Evolutionary conservation across 2,888 invertebrate species (phyloP).

Genomic region (Bhutanitis thaidina): DNA sequence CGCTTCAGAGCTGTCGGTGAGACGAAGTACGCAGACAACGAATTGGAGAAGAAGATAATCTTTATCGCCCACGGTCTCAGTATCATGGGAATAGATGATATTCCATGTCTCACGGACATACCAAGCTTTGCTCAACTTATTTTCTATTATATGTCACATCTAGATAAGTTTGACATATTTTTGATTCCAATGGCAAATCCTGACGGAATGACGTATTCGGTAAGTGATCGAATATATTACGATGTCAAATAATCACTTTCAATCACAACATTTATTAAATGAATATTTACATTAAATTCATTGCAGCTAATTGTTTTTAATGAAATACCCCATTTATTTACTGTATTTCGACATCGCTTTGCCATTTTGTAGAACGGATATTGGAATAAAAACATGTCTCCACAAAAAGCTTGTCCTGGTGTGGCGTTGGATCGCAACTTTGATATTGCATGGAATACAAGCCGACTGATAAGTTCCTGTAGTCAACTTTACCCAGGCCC

Average conservation of each 20-base stretch:
- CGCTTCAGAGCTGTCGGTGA: constrained; percentile 40
- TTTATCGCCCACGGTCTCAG: constrained; percentile 63
- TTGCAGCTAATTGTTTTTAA: too few species aligned
- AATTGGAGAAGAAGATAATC: constrained; percentile 54
- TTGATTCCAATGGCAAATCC: constrained; percentile 66
- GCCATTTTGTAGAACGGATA: background rate
- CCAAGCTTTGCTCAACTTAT: constrained; percentile 36
- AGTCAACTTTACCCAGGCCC: constrained; percentile 53
- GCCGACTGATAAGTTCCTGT: constrained; percentile 40
- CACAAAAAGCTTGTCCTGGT: constrained; percentile 51
- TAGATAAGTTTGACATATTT: constrained; percentile 63
- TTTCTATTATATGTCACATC: constrained; percentile 45
- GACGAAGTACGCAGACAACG: constrained; percentile 46
- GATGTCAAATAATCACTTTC: too few species aligned
- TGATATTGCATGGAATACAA: constrained; percentile 52
- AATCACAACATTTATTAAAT: too few species aligned
- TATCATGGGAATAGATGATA: constrained; percentile 39
- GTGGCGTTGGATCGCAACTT: constrained; percentile 64
- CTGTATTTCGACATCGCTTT: too few species aligned
- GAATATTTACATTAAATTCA: too few species aligned
- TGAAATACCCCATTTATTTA: too few species aligned
- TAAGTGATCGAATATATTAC: constrained; percentile 8
- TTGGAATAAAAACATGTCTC: constrained; percentile 52
- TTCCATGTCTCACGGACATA: constrained; percentile 30
- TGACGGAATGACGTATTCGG: constrained; percentile 41